Percentiles rank a stretch among this genome's conserved stretches.
Evolutionary conservation across 2,888 invertebrate genomes (phyloP).

Genomic region (Acanthosepion pharaonis): DNA sequence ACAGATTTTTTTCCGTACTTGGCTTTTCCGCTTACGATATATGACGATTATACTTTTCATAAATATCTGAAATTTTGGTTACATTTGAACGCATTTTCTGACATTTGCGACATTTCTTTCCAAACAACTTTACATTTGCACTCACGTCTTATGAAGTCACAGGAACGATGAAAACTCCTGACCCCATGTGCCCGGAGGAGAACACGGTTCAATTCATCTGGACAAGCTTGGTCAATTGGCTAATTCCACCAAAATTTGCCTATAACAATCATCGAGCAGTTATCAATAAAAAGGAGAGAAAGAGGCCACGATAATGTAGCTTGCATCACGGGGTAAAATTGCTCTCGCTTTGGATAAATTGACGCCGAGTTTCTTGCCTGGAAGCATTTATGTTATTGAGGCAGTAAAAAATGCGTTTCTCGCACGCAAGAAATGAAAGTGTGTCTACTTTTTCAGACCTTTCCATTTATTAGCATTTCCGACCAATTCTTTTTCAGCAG

Average conservation of each 20-base stretch:
- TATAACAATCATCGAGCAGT: background rate
- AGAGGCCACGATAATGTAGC: background rate
- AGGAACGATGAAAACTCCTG: background rate
- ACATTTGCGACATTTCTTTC: no score
- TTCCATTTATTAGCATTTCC: background rate
- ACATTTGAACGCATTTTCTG: no score
- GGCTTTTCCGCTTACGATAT: no score
- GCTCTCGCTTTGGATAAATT: background rate
- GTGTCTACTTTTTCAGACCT: background rate
- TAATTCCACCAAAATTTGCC: background rate
- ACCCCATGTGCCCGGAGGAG: background rate
- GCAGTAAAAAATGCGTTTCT: background rate
- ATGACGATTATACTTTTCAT: no score
- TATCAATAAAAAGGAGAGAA: background rate
- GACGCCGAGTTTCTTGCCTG: background rate
- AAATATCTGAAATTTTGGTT: no score
- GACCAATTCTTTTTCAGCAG: background rate
- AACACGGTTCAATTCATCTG: background rate
- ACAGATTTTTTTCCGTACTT: no score
- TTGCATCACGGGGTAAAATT: background rate
- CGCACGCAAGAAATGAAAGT: background rate
- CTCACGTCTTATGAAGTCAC: background rate
- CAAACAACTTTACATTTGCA: background rate
- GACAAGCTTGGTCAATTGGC: background rate
- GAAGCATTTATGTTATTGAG: background rate